A percentile compares a stretch with the other conserved stretches of the same genome.
phyloP scores from a whole-genome alignment of 2,797 vertebrate genomes.

The Gouania willdenowi region DNA sequence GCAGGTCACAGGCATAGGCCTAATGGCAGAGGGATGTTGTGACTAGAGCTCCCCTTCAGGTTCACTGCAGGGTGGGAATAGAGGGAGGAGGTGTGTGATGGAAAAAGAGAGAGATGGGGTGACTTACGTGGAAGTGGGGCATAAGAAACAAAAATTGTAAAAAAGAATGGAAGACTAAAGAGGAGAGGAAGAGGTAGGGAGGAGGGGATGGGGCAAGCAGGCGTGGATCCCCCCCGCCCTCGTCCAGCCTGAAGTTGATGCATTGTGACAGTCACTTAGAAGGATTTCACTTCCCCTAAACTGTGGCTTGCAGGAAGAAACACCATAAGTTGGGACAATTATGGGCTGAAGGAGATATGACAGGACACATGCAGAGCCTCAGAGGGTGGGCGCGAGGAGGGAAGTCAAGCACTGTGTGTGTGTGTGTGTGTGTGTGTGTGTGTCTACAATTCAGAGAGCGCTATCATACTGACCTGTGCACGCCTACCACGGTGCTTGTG shows the following conservation, averaged over 20 bases:
- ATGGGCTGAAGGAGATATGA: constrained; percentile 87
- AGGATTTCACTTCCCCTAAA: constrained; percentile 86
- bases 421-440: constrained; percentile 20
- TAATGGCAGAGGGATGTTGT: constrained; percentile 84
- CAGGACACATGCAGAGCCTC: constrained; percentile 81
- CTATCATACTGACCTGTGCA: constrained; percentile 27
- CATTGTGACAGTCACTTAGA: constrained; percentile 89
- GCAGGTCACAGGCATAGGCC: constrained; percentile 78
- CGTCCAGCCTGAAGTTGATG: constrained; percentile 81
- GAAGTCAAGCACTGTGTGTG: constrained; percentile 45
- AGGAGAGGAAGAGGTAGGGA: constrained; percentile 34
- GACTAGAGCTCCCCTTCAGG: constrained; percentile 85
- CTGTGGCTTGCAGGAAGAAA: constrained; percentile 82
- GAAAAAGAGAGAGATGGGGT: constrained; percentile 51
- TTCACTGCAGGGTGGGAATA: constrained; percentile 70
- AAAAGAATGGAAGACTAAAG: constrained; percentile 63
- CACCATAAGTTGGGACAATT: constrained; percentile 82
- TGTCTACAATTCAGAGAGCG: constrained; percentile 20
- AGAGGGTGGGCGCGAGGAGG: constrained; percentile 57
- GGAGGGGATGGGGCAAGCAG: constrained; percentile 47
- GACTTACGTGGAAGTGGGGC: constrained; percentile 56
- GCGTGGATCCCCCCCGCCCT: constrained; percentile 81
- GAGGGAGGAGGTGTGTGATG: constrained; percentile 41
- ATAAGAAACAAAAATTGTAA: constrained; percentile 67
- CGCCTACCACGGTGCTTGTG: constrained; percentile 13